Evolutionary conservation across 2,797 vertebrate genomes (phyloP).

Genomic region (Molossus alvarezi): DNA sequence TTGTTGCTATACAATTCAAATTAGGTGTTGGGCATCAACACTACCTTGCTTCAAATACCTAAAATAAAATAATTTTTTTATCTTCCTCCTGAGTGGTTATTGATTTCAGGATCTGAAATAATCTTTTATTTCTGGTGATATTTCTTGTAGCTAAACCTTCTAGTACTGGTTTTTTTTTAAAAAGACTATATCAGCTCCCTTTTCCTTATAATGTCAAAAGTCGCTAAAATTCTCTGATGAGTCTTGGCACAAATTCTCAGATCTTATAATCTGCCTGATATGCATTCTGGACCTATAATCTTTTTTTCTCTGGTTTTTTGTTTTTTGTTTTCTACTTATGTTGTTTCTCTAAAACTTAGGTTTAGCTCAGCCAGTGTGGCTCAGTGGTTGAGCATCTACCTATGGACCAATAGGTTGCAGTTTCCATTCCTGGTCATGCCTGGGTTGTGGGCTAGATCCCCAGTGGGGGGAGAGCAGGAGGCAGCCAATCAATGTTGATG

Average conservation of each 20-base stretch:
- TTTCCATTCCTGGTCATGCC: no score
- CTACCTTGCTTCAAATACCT: background rate
- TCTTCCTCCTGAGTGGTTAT: background rate
- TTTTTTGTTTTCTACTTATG: background rate
- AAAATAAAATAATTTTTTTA: background rate
- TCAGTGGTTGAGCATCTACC: no score
- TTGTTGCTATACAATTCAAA: background rate
- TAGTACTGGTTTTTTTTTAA: background rate
- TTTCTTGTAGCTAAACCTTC: background rate
- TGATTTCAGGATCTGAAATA: background rate
- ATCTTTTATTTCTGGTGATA: slow-evolving; percentile 15
- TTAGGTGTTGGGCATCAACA: background rate
- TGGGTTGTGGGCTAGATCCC: no score
- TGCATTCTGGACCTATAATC: background rate
- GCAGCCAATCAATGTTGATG: no score
- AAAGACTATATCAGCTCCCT: background rate
- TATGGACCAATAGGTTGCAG: no score
- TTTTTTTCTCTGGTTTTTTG: background rate
- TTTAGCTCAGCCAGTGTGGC: no score
- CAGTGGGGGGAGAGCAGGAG: no score
- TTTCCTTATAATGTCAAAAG: background rate
- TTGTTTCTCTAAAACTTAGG: background rate
- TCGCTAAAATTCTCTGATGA: background rate
- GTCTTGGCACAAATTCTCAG: background rate
- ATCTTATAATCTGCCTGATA: background rate